Percentiles rank a stretch among this genome's conserved stretches.
These are phyloP conservation scores for Thymelicus sylvestris DNA, from an alignment of 2,888 invertebrate species.

Conservation along the genomic window DNA sequence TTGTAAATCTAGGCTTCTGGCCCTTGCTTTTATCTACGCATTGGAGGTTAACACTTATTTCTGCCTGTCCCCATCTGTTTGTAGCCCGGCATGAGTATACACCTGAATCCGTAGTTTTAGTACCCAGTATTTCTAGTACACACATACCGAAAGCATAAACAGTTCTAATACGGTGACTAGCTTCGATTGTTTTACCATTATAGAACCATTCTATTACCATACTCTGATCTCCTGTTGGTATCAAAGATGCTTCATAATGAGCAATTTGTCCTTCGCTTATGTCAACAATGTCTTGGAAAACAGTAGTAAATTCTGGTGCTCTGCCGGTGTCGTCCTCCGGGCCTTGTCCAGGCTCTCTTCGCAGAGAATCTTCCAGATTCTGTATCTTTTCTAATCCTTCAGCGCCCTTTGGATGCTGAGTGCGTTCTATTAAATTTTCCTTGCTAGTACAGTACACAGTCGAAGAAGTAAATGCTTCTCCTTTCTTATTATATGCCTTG, in stretches of 20 bases:
- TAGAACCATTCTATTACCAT: slow-evolving; percentile 99
- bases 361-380: slow-evolving; percentile 94
- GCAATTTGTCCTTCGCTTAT: slow-evolving; percentile 98
- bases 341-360: slow-evolving; percentile 87
- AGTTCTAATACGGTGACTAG: slow-evolving; percentile 95
- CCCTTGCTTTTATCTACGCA: slow-evolving; percentile 94
- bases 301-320: slow-evolving; percentile 94
- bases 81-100: slow-evolving; percentile 94
- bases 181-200: slow-evolving; percentile 94
- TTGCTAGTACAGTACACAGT: slow-evolving; percentile 93
- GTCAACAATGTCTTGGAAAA: slow-evolving; percentile 92
- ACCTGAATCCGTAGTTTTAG: slow-evolving; percentile 96
- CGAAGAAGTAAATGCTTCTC: slow-evolving; percentile 96
- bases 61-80: slow-evolving; percentile 94
- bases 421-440: slow-evolving; percentile 92
- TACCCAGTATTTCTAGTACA: slow-evolving; percentile 97
- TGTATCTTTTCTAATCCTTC: slow-evolving; percentile 96
- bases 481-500: slow-evolving; percentile 94
- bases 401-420: slow-evolving; percentile 97
- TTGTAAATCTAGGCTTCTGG: slow-evolving; percentile 94
- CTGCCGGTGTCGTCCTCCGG: slow-evolving; percentile 91
- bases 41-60: slow-evolving; percentile 92
- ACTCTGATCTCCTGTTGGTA: slow-evolving; percentile 96
- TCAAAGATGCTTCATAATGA: slow-evolving; percentile 98
- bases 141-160: slow-evolving; percentile 99